A percentile compares a stretch with the other conserved stretches of the same genome.
These are phyloP conservation scores for Linepithema humile DNA, from an alignment of 1,140 invertebrate genomes.

Conservation along the genomic window DNA sequence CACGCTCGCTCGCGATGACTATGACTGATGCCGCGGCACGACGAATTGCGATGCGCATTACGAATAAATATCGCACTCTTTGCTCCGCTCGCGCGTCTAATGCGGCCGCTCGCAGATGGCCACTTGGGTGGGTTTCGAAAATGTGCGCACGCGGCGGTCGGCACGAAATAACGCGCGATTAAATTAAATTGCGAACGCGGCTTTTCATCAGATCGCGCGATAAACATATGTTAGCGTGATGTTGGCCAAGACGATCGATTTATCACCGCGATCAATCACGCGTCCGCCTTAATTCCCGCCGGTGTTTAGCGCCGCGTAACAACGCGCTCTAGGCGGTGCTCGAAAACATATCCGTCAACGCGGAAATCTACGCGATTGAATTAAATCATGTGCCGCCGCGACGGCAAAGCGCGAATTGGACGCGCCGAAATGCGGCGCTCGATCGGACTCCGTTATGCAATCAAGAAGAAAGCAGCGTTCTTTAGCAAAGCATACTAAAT, in stretches of 20 bases:
- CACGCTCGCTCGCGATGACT: slow-evolving; percentile 69
- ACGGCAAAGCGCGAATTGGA: neutral
- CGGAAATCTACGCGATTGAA: slow-evolving; percentile 27
- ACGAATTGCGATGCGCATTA: slow-evolving; percentile 73
- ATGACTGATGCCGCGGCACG: slow-evolving; percentile 71
- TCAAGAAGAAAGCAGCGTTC: neutral
- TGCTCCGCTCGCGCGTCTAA: slow-evolving; percentile 66
- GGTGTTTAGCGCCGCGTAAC: slow-evolving; percentile 40
- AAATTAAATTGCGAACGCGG: slow-evolving; percentile 53
- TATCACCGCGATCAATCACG: slow-evolving; percentile 51
- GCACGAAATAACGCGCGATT: slow-evolving; percentile 53
- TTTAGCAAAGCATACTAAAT: neutral
- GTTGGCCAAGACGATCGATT: slow-evolving; percentile 54
- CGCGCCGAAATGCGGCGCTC: neutral
- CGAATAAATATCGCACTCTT: slow-evolving; percentile 74
- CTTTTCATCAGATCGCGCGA: slow-evolving; percentile 57
- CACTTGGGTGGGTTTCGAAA: slow-evolving; percentile 71
- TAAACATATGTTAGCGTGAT: slow-evolving; percentile 55
- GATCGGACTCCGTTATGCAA: neutral
- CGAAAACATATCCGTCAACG: slow-evolving; percentile 23
- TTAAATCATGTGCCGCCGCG: neutral
- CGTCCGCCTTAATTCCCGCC: slow-evolving; percentile 37
- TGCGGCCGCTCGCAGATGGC: slow-evolving; percentile 65
- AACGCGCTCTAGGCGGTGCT: slow-evolving; percentile 25
- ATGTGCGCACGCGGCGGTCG: slow-evolving; percentile 51